Evolutionary conservation across 2,888 invertebrate genomes (phyloP).

Genomic region (Parascotia fuliginaria): DNA sequence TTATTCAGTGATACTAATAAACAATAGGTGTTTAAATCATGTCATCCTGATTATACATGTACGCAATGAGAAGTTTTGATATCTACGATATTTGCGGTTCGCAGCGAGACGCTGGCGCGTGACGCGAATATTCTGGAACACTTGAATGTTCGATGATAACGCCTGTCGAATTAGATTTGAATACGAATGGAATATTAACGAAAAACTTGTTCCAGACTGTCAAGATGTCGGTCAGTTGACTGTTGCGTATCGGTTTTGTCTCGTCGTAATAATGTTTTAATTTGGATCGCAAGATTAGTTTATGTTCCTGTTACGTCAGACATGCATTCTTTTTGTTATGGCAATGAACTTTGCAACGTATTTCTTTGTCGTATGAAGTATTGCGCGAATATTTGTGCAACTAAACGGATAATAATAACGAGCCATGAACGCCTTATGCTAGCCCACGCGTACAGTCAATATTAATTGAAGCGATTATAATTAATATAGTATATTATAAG

Average conservation of each 20-base stretch:
- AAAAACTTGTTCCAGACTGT: constrained; percentile 71
- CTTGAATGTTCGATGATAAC: constrained; percentile 57
- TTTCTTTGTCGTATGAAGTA: too few species aligned
- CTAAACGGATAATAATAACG: too few species aligned
- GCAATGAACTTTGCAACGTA: too few species aligned
- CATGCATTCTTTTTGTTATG: too few species aligned
- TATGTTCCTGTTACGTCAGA: too few species aligned
- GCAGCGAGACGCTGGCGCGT: constrained; percentile 57
- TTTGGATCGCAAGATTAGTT: too few species aligned
- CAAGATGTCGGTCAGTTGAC: constrained; percentile 54
- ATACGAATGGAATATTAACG: constrained; percentile 83
- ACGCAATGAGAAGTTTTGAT: constrained; percentile 73
- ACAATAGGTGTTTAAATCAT: constrained; percentile 44
- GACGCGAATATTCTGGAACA: constrained; percentile 64
- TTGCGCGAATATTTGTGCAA: too few species aligned
- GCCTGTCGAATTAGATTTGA: constrained; percentile 78
- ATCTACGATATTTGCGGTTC: constrained; percentile 63
- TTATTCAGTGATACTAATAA: constrained; percentile 26
- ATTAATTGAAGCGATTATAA: too few species aligned
- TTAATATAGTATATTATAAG: too few species aligned
- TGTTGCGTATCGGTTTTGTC: constrained; percentile 7
- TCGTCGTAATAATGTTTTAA: too few species aligned
- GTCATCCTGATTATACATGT: constrained; percentile 63
- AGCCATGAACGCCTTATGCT: too few species aligned
- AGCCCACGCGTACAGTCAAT: too few species aligned